These are phyloP conservation scores for Acrossocheilus fasciatus DNA, from an alignment of 2,797 vertebrate species.

Conservation along the genomic window DNA sequence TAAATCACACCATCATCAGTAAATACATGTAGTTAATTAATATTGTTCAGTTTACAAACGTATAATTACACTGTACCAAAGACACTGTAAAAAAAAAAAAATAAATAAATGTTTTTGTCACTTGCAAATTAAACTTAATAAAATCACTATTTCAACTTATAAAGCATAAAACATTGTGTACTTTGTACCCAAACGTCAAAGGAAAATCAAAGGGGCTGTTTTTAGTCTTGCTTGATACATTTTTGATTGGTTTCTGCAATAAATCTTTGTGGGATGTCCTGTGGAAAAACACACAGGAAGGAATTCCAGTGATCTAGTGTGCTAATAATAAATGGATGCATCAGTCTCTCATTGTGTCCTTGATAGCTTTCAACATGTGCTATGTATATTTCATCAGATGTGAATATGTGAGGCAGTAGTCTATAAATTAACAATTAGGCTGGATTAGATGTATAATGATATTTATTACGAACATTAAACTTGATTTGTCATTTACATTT, in stretches of 20 bases:
- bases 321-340: slow-evolving; percentile 10
- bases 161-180: too few relatives aligned
- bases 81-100: neutral
- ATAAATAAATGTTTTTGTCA: neutral
- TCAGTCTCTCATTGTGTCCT: slow-evolving; percentile 3
- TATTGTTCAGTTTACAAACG: too few relatives aligned
- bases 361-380: slow-evolving; percentile 16
- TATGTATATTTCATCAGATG: slow-evolving; percentile 31
- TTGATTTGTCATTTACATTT: neutral
- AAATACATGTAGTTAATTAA: neutral
- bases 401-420: neutral
- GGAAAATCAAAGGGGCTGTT: neutral
- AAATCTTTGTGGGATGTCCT: slow-evolving; percentile 9
- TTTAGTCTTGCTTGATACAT: neutral
- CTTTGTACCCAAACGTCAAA: neutral
- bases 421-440: slow-evolving; percentile 19
- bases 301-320: neutral
- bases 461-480: slow-evolving; percentile 6
- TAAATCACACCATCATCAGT: neutral
- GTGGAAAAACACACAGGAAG: neutral
- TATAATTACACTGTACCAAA: neutral
- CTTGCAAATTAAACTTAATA: neutral
- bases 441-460: slow-evolving; percentile 5
- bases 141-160: neutral
- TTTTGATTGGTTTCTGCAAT: neutral